Conservation (phyloP, 2,797 vertebrate species). For the Morelia viridis region DNA sequence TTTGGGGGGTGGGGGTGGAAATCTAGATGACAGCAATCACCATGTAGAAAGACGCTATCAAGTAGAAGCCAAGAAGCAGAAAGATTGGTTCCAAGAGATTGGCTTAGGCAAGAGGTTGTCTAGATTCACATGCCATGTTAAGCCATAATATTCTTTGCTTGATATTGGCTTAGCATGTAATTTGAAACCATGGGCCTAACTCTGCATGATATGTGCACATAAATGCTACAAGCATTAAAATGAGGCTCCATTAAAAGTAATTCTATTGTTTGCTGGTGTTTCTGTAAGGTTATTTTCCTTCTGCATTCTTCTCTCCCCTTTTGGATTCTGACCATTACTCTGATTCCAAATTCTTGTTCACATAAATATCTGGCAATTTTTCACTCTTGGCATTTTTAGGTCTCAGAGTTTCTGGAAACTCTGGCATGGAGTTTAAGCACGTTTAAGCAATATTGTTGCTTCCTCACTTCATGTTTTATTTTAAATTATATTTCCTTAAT, state of each 20-base stretch:
- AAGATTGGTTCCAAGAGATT: background rate
- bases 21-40: background rate
- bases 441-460: background rate
- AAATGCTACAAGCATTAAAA: background rate
- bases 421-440: background rate
- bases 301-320: background rate
- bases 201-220: background rate
- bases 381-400: background rate
- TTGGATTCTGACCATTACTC: background rate
- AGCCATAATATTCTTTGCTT: background rate
- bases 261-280: background rate
- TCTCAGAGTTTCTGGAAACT: background rate
- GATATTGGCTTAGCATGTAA: background rate
- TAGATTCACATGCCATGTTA: background rate
- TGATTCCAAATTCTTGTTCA: background rate
- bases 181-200: background rate
- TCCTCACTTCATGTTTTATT: background rate
- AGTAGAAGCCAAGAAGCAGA: too few relatives aligned
- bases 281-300: background rate
- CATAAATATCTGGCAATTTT: background rate
- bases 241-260: background rate
- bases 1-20: background rate
- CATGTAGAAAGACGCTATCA: background rate
- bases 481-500: background rate
- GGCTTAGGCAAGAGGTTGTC: background rate